Evolutionary conservation across 2,113 vertebrate genomes (phyloP), one percentile per base, ranked within the genome.

Genomic region (Chionomys nivalis): DNA sequence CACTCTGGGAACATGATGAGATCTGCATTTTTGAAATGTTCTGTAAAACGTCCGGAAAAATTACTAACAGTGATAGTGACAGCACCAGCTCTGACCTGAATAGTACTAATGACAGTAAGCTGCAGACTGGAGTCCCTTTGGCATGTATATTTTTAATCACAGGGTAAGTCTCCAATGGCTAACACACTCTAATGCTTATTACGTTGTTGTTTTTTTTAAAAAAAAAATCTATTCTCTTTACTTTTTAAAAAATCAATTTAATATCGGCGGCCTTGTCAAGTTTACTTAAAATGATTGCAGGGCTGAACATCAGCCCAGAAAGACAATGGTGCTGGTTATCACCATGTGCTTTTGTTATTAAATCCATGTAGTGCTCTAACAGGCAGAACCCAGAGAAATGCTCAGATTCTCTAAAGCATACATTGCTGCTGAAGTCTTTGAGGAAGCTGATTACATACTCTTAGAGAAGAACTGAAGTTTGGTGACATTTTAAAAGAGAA

Each of bases 241-340:
- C 49, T 31, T 89, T 95, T 96, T 97, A 95, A 96, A 89, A 89
- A 95, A 82, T 98, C 90, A 91, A 97, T 97, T 97, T 98, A 86
- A 93, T 97, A 72, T 42, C 4, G 44, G 85, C 19, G 39, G 24
- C 49, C 70, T 89, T 97, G 94, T 97, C 87, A 91, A 95, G 33
- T 78, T 75, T 97, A 92, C 96, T 98, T 98, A 98, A 97, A 97
- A 88, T 94, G 79, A 98, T 78, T 68, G 19, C 55, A 42, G 7
- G 93, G 52, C 86, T 94, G 94, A 97, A 88, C 82, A 49, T 95
- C 77, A 87, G 63, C 89, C 70, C 13, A 13, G n/a, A 89, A 66
- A 92, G 79, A 87, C 91, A 70, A 72, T 73, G 89, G 36, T 17
- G 2, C 52, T 65, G 55, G 39, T 87, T 81, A 76, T 96, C 90